Evolutionary conservation across 2,113 vertebrate genomes (phyloP).

Genomic region (Nycticebus coucang): DNA sequence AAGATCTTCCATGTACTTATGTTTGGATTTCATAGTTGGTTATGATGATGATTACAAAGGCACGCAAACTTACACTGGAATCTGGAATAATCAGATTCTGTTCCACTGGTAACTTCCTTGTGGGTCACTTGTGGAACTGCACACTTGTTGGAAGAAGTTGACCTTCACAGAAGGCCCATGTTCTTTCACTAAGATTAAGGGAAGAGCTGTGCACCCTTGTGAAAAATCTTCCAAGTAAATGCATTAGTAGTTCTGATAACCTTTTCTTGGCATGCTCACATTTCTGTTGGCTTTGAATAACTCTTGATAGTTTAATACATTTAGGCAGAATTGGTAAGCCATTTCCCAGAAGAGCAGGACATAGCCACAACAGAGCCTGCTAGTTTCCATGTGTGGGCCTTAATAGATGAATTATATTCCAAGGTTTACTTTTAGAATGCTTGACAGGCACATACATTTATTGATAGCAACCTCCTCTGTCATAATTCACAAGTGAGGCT

Average conservation of each 20-base stretch:
- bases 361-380: not conserved
- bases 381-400: conserved; percentile 33
- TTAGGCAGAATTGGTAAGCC: conserved; percentile 8
- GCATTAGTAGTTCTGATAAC: conserved; percentile 17
- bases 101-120: not conserved
- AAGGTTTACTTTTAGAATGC: conserved; percentile 39
- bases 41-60: not conserved
- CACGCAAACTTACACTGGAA: not conserved
- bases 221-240: conserved; percentile 47
- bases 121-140: not conserved
- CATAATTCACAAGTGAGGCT: conserved; percentile 43
- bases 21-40: not conserved
- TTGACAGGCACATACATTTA: conserved; percentile 41
- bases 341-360: conserved; percentile 10
- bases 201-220: not conserved
- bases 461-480: conserved; percentile 49
- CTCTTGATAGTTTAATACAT: conserved; percentile 39
- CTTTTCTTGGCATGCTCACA: not conserved
- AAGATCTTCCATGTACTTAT: not conserved
- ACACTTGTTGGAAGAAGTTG: conserved; percentile 9
- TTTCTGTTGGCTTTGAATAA: conserved; percentile 52
- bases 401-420: conserved; percentile 42
- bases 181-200: conserved; percentile 40
- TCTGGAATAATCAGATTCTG: not conserved
- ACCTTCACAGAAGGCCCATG: not conserved